A percentile compares a stretch with the other conserved stretches of the same genome.
These are phyloP conservation scores for Platyrinchus mystaceus DNA, from an alignment of 2,797 vertebrate genomes.

Conservation along the genomic window DNA sequence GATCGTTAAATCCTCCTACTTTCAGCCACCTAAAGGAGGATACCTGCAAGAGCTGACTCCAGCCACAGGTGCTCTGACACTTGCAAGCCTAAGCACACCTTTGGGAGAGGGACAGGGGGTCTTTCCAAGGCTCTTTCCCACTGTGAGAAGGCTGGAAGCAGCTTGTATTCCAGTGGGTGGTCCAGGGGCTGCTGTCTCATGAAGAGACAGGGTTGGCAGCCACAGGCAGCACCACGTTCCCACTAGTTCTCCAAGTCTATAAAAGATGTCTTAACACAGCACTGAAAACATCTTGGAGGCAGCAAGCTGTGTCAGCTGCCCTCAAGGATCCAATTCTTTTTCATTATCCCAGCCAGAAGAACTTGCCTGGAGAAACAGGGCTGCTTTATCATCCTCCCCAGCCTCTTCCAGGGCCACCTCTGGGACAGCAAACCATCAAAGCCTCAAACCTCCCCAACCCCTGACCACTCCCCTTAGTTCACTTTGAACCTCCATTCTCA, in stretches of 20 bases:
- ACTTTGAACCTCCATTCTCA: fast-evolving
- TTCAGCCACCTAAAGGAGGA: neutral
- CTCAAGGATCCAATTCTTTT: neutral
- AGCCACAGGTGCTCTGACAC: neutral
- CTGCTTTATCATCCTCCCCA: neutral
- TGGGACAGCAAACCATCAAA: neutral
- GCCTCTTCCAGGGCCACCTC: neutral
- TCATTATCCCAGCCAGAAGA: slow-evolving; percentile 36
- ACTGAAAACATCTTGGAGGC: neutral
- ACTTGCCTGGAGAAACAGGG: neutral
- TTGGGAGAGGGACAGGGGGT: neutral
- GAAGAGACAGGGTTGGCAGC: neutral
- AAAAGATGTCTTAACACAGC: neutral
- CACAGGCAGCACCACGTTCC: neutral
- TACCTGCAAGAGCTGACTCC: neutral
- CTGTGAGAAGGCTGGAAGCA: neutral
- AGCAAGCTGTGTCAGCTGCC: slow-evolving; percentile 8
- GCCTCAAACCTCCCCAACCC: neutral
- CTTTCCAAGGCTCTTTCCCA: neutral
- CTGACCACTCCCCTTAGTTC: neutral
- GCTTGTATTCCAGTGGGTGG: neutral
- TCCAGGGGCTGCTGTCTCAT: neutral
- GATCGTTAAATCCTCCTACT: slow-evolving; percentile 34
- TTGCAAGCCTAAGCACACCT: fast-evolving
- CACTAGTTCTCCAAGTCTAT: neutral